Conservation (phyloP, 1,140 invertebrate species). For the Rhysida immarginata region DNA sequence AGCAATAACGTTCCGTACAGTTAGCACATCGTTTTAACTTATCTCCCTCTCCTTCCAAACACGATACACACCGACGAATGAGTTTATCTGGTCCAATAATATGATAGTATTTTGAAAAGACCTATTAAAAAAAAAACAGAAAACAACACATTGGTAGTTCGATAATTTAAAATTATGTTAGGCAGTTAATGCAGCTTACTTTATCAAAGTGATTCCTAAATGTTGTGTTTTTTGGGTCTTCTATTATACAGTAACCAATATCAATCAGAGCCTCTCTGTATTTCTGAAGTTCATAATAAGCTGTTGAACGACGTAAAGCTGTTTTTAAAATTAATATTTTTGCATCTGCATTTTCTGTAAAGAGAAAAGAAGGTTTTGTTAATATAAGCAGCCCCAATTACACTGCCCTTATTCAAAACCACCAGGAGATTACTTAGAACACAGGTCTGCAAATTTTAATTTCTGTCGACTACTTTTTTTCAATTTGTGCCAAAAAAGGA, state of each 20-base stretch:
- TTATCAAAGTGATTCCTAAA: neutral
- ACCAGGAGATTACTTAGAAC: too few relatives aligned
- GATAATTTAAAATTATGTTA: too few relatives aligned
- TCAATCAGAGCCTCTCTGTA: neutral
- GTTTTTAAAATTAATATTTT: neutral
- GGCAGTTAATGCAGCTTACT: too few relatives aligned
- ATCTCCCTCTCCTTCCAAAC: neutral
- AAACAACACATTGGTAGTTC: too few relatives aligned
- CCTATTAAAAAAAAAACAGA: too few relatives aligned
- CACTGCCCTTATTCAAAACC: too few relatives aligned
- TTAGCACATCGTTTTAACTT: conserved; percentile 1
- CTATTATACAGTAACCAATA: neutral
- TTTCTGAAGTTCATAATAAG: neutral
- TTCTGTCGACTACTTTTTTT: too few relatives aligned
- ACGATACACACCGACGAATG: neutral
- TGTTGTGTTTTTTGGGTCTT: neutral
- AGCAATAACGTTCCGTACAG: neutral
- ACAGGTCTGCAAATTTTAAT: too few relatives aligned
- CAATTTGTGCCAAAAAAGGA: too few relatives aligned
- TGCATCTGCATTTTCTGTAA: neutral
- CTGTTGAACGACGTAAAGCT: neutral
- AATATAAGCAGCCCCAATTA: too few relatives aligned
- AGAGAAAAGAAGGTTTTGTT: neutral
- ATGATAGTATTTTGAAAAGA: too few relatives aligned
- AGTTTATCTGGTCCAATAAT: too few relatives aligned